These are phyloP conservation scores for Adelphocoris suturalis DNA, from an alignment of 2,888 invertebrate genomes.

Conservation along the genomic window DNA sequence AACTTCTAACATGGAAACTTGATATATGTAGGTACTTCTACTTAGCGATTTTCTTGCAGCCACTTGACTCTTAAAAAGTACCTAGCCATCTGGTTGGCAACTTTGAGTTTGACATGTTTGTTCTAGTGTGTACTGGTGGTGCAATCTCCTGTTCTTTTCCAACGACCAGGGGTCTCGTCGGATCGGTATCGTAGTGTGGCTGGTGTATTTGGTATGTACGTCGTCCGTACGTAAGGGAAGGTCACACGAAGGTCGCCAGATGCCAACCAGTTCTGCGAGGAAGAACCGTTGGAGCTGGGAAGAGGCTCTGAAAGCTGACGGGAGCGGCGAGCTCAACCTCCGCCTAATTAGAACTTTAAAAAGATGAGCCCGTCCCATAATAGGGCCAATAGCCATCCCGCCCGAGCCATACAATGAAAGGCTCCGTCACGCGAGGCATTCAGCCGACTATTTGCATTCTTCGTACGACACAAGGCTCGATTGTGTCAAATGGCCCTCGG, in stretches of 20 bases:
- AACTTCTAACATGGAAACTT: too few species aligned
- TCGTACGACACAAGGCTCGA: slow-evolving; percentile 31
- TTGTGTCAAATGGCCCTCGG: neutral
- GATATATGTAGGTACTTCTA: neutral
- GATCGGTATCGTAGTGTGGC: too few species aligned
- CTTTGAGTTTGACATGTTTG: too few species aligned
- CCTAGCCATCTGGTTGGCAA: neutral
- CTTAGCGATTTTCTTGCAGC: neutral
- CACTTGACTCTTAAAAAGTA: neutral
- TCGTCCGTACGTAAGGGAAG: neutral
- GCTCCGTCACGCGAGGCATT: slow-evolving; percentile 32
- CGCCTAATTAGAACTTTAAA: slow-evolving; percentile 12
- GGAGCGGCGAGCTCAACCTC: neutral
- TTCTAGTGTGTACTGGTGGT: too few species aligned
- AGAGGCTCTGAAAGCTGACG: slow-evolving; percentile 30
- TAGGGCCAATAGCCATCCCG: neutral
- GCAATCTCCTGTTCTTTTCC: too few species aligned
- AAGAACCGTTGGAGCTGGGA: slow-evolving; percentile 6
- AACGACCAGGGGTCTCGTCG: too few species aligned
- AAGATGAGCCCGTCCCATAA: slow-evolving; percentile 28
- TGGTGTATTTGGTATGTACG: too few species aligned
- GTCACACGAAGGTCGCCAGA: neutral
- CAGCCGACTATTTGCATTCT: slow-evolving; percentile 15
- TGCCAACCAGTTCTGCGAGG: neutral
- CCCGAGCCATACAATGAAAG: neutral